Evolutionary conservation across 2,113 vertebrate species (phyloP), one percentile per base, ranked within the genome.

Genomic region (Anseranas semipalmata): DNA sequence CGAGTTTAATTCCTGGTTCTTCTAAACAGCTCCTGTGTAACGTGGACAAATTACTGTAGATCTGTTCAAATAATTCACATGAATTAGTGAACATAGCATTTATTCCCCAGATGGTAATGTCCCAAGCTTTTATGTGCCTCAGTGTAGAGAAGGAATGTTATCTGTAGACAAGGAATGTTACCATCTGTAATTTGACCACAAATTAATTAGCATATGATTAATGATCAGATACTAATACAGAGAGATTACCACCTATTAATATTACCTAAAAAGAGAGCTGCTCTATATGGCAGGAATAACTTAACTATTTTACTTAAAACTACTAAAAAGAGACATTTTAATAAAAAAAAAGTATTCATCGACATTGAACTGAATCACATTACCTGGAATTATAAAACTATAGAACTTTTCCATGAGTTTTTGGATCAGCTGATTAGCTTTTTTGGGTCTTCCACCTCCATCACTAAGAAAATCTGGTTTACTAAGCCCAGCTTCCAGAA

Each of bases 391-490:
- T 94, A 98, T 98, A 94, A 99, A 99, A 96, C 99, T 98, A 59
- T 99, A 98, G 91, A 99, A 99, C 59, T 98, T 98, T 90, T 99
- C 99, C 99, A 99, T 99, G 46, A 99, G 94, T 97, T 98, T 99
- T 95, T 99, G 99, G 97, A 99, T 98, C 14, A 99, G 97, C 74
- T 99, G 99, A 97, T 98, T 99, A 73, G 99, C 98, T 96, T 99
- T 99, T 97, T 98, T 99, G 93, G 99, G 98, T 75, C 99, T 99
- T 83, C 99, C 98, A 85, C 98, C 98, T 97, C 99, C 99, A 92
- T 99, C 99, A 79, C 99, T 99, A 80, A 99, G 98, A 95, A 99
- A 99, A 73, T 99, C 99, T 4, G 98, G 98, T 95, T 99, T 99
- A 46, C 98, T 98, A 41, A 99, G 97, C 6, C 99, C 99, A 73